Conservation (phyloP, 1,140 invertebrate genomes). For the Polypedilum vanderplanki region DNA sequence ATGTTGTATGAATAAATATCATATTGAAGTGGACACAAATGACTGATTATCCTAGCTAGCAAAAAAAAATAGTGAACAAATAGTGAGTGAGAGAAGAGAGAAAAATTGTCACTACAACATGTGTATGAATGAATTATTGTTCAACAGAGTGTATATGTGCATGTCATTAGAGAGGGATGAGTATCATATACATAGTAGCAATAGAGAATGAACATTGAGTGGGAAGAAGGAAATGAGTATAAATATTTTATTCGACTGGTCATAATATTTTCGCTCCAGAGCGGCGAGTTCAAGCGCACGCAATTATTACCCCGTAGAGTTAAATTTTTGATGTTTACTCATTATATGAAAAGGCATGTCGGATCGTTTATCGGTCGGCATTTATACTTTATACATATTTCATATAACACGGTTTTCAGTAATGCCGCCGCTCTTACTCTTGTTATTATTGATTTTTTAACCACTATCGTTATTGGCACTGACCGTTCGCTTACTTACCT, state of each 20-base stretch:
- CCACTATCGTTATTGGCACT: background rate
- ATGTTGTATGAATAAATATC: slow-evolving; percentile 14
- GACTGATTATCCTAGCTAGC: background rate
- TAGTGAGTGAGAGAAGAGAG: background rate
- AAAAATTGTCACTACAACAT: background rate
- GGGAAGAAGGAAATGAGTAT: slow-evolving; percentile 13
- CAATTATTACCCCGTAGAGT: background rate
- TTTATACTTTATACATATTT: slow-evolving; percentile 20
- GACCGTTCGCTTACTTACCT: background rate
- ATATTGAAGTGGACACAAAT: slow-evolving; percentile 25
- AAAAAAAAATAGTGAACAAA: background rate
- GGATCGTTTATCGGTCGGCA: slow-evolving; percentile 22
- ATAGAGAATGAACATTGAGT: background rate
- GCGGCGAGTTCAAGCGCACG: slow-evolving; percentile 16
- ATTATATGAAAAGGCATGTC: slow-evolving; percentile 8
- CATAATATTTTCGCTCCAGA: slow-evolving; percentile 14
- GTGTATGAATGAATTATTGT: no score
- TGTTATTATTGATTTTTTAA: background rate
- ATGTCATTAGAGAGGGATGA: slow-evolving; percentile 10
- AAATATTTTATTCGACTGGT: slow-evolving; percentile 24
- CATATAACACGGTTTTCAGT: background rate
- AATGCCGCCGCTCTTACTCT: background rate
- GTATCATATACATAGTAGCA: background rate
- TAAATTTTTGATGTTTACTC: slow-evolving; percentile 14
- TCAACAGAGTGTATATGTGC: background rate